Base-by-base conservation (phyloP, 2,888 invertebrate genomes). In the Drosophila pseudotakahashii region DNA sequence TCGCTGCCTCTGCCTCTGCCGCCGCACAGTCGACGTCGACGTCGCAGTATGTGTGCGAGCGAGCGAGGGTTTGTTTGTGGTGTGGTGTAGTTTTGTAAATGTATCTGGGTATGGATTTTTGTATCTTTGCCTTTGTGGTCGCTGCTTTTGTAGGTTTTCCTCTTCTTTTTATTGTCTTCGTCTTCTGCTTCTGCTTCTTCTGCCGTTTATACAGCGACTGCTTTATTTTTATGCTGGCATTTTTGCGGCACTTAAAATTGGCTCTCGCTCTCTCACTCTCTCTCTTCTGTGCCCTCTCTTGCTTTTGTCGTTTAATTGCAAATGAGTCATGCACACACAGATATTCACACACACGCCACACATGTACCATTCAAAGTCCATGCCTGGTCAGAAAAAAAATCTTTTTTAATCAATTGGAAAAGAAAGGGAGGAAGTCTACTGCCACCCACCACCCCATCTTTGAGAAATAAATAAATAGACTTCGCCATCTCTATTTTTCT, bases 191-290 rank as follows among this genome's bases (percentile, higher is more conserved):
- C 37, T 41, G 44, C 45, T 51, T 61, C 52, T 54, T 42, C 39
- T 52, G 44, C 34, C 13, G 41, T 26, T 51, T 61, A 58, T 73
- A 55, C 59, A 74, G 73, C 67, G 59, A 77, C 53, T 81, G 62
- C 77, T 80, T 88, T 82, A 79, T 82, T 88, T 82, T 79, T 83
- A 83, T 88, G 88, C 80, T 83, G 85, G 82, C 78, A 84, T 83
- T 84, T 84, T 88, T 83, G 87, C 85, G 87, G 82, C 88, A 78
- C 82, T 81, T 84, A 73, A 81, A 59, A 78, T 71, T 69, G 34
- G 42, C 52, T 68, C n/a, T 45, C 37, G 42, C 7, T 7, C 42
- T 26, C 11, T 13, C n/a, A n/a, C 44, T 37, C 16, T 13, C 44
- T 30, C 16, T 44, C 37, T 45, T 39, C 39, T 57, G 32, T 19